Conservation (phyloP, 2,113 vertebrate species). For the Nymphicus hollandicus region DNA sequence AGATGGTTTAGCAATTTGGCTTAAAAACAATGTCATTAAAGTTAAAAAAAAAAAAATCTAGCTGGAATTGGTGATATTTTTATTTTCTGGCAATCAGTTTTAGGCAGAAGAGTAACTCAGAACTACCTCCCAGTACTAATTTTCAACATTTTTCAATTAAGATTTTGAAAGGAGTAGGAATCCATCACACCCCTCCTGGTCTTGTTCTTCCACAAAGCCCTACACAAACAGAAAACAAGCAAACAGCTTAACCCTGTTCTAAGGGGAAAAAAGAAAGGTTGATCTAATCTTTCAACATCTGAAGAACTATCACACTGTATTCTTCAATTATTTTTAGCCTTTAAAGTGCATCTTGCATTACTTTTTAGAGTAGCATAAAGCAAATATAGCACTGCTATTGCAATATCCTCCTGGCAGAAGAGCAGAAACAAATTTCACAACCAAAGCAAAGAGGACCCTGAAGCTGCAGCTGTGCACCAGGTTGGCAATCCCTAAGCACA, state of each 20-base stretch:
- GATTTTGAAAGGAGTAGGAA: background rate
- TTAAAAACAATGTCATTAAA: rapidly evolving
- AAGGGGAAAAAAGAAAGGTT: background rate
- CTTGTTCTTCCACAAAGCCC: background rate
- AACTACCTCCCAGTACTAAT: background rate
- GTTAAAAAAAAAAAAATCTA: background rate
- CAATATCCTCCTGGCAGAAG: background rate
- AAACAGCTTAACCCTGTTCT: background rate
- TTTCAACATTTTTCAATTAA: background rate
- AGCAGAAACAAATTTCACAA: background rate
- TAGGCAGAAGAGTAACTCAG: background rate
- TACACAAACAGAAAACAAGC: background rate
- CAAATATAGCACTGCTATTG: background rate
- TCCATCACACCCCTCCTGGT: background rate
- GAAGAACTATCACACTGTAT: background rate
- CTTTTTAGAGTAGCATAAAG: background rate
- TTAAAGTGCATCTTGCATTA: background rate
- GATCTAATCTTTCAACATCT: background rate
- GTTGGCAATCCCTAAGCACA: background rate
- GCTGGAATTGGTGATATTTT: background rate
- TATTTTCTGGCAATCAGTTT: background rate
- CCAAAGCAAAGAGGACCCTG: background rate
- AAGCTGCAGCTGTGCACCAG: background rate
- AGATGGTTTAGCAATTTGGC: background rate
- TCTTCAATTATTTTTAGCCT: background rate